phyloP scores from a whole-genome alignment of 2,888 invertebrate genomes.

The Liodrosophila aerea region DNA sequence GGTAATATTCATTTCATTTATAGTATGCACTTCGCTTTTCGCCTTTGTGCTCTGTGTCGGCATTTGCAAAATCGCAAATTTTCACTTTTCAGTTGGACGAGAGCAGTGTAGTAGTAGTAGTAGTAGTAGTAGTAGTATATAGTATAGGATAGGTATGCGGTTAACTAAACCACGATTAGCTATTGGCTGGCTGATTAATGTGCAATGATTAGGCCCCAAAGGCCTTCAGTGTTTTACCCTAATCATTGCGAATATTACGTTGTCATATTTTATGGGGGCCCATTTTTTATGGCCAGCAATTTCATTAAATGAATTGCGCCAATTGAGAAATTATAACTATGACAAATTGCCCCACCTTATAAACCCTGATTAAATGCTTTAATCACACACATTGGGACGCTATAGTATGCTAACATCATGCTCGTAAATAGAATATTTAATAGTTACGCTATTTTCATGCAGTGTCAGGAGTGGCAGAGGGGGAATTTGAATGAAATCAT shows the following conservation, averaged over 20 bases:
- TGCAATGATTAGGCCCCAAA: slow-evolving; percentile 31
- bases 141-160: no score
- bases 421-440: no score
- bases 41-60: slow-evolving; percentile 33
- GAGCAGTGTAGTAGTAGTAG: slow-evolving; percentile 18
- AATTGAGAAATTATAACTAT: slow-evolving; percentile 32
- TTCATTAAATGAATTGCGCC: slow-evolving; percentile 47
- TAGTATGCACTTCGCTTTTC: slow-evolving; percentile 62
- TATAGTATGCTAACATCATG: no score
- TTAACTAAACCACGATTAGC: slow-evolving; percentile 32
- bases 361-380: slow-evolving; percentile 28
- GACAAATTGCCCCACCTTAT: slow-evolving; percentile 20
- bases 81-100: slow-evolving; percentile 57
- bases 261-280: slow-evolving; percentile 49
- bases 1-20: slow-evolving; percentile 72
- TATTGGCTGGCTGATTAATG: slow-evolving; percentile 40
- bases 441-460: no score
- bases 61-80: slow-evolving; percentile 51
- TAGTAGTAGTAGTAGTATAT: no score
- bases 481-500: no score
- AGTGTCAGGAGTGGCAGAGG: no score
- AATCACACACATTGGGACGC: slow-evolving; percentile 14
- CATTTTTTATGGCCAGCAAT: slow-evolving; percentile 46
- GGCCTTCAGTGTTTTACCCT: slow-evolving; percentile 11
- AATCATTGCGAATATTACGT: slow-evolving; percentile 35